These are phyloP conservation scores for Protodeltote pygarga DNA, from an alignment of 2,888 invertebrate genomes.

Conservation along the genomic window DNA sequence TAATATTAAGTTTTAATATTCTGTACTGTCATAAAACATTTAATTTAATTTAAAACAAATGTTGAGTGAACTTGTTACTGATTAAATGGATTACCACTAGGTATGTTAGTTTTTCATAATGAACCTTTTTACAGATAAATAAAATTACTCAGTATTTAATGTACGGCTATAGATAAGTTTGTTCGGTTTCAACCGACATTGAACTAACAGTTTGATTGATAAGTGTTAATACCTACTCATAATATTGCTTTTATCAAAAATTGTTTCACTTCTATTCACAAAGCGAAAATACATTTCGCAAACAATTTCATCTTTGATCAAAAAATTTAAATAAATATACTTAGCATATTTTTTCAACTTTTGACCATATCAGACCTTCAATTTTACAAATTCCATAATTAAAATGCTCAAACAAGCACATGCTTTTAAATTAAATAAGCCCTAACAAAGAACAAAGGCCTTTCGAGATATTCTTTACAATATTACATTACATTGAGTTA, in stretches of 20 bases:
- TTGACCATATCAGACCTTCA: constrained; percentile 14
- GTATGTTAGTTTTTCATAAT: constrained; percentile 13
- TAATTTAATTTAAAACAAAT: constrained; percentile 6
- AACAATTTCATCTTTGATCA: constrained; percentile 5
- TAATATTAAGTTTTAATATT: constrained; percentile 1
- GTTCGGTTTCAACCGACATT: constrained; percentile 31
- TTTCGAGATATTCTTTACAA: constrained; percentile 13
- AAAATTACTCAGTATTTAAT: constrained; percentile 33
- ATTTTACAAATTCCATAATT: constrained; percentile 16
- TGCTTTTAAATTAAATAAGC: constrained; percentile 15
- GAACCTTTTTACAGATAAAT: constrained; percentile 33
- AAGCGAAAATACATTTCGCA: constrained; percentile 4
- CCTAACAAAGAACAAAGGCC: constrained; percentile 26
- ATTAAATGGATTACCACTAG: constrained; percentile 16
- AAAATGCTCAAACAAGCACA: constrained; percentile 14
- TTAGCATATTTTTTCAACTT: constrained; percentile 23
- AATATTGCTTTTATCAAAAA: constrained; percentile 35
- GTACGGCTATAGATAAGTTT: constrained; percentile 40
- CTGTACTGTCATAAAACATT: constrained; percentile 5
- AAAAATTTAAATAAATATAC: too few relatives aligned
- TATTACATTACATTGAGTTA: constrained; percentile 17
- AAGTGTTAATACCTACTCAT: constrained; percentile 41
- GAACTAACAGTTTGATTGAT: constrained; percentile 38
- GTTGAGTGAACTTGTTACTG: constrained; percentile 4
- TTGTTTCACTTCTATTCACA: constrained; percentile 9